Base-by-base conservation (phyloP, 2,797 vertebrate genomes). In the Sebastes taczanowskii region DNA sequence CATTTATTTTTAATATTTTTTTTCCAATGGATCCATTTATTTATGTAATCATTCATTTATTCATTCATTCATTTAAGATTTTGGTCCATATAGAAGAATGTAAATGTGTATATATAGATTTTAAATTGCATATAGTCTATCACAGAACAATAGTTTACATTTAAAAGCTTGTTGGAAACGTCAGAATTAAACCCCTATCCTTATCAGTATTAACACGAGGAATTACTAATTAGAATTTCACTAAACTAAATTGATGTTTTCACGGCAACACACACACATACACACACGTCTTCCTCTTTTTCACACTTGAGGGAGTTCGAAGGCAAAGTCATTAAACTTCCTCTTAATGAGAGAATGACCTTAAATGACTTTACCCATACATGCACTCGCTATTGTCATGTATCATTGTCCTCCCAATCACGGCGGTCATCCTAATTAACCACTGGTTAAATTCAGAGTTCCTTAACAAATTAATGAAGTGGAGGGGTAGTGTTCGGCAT, bases 381-480 rank as follows among this genome's bases (percentile, higher is more conserved):
- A 73, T 71, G 69, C 78, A 69, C 85, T 84, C 27, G 46, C 91
- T 85, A 82, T 91, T 91, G 91, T 93, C 93, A 91, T 94, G 90
- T 92, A 93, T 94, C 91, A 94, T 78, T 90, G 91, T 92, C 85
- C 86, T 88, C 78, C 34, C 81, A 86, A 81, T 91, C 87, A 77
- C 77, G 80, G 87, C 79, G 78, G 87, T 72, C 89, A 80, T 87
- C 78, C 90, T 93, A 92, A 95, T 95, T 94, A 94, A 89, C 86
- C 83, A 82, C 34, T 73, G 82, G 87, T 92, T 92, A 89, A 85
- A 87, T 85, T 88, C 77, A 14, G 72, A 91, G 85, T 92, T 91
- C 74, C 80, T 79, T 90, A 91, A 88, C 84, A 78, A 91, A 89
- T 94, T 92, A 94, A 94, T 93, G 89, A 91, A 90, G 88, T 90